A percentile compares a stretch with the other conserved stretches of the same genome.
Conservation (phyloP, 1,140 invertebrate species). For the Saccostrea glomerata region DNA sequence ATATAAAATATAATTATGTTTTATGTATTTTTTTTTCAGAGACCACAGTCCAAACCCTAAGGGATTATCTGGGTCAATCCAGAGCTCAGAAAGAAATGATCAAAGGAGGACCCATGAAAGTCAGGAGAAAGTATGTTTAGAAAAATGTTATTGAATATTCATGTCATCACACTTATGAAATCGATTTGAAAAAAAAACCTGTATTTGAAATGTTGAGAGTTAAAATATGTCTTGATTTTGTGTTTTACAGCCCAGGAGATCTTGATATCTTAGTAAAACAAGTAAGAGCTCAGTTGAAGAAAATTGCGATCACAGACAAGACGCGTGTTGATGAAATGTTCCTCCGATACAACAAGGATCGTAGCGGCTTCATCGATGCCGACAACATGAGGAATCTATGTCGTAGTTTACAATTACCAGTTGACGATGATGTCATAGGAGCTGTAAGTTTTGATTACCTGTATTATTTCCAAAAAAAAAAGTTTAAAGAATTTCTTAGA, state of each 20-base stretch:
- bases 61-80: conserved; percentile 60
- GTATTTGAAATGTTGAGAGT: no score
- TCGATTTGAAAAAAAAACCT: no score
- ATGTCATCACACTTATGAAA: no score
- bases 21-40: conserved; percentile 52
- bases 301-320: conserved; percentile 78
- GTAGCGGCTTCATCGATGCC: conserved; percentile 75
- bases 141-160: not conserved
- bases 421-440: conserved; percentile 78
- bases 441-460: no score
- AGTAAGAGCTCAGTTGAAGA: conserved; percentile 77
- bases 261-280: conserved; percentile 71
- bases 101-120: conserved; percentile 75
- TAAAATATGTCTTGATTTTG: conserved; percentile 1
- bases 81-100: conserved; percentile 59
- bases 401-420: conserved; percentile 73
- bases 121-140: conserved; percentile 67
- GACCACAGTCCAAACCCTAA: conserved; percentile 67
- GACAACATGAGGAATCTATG: conserved; percentile 76
- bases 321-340: conserved; percentile 78
- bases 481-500: no score
- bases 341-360: conserved; percentile 75
- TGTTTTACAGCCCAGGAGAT: conserved; percentile 69
- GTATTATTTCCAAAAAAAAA: no score
- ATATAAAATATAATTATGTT: not conserved